Evolutionary conservation across 2,797 vertebrate species (phyloP).

Genomic region (Loris lydekkerianus): DNA sequence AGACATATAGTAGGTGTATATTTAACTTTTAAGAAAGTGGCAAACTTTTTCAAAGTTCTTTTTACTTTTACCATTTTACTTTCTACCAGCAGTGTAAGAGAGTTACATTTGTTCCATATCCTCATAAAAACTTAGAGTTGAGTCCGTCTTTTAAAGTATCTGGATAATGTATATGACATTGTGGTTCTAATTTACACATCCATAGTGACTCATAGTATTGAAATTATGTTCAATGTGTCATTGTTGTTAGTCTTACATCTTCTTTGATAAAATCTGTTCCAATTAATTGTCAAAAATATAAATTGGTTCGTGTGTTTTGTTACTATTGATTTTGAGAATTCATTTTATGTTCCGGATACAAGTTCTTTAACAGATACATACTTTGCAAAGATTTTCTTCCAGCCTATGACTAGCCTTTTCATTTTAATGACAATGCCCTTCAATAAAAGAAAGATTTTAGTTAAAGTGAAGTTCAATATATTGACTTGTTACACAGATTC

Average conservation of each 20-base stretch:
- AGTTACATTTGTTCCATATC: not conserved
- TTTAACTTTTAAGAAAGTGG: constrained; percentile 26
- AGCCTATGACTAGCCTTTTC: not conserved
- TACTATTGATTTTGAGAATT: not conserved
- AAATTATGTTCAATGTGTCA: not conserved
- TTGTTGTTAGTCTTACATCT: not conserved
- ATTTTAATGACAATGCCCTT: not conserved
- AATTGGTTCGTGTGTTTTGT: not conserved
- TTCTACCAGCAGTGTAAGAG: not conserved
- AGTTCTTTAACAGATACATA: not conserved
- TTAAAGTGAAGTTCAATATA: not conserved
- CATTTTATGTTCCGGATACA: not conserved
- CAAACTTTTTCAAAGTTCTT: constrained; percentile 18
- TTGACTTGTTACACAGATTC: not conserved
- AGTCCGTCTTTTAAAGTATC: not conserved
- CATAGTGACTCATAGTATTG: not conserved
- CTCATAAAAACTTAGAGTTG: not conserved
- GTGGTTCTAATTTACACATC: not conserved
- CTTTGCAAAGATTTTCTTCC: not conserved
- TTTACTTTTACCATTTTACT: constrained; percentile 1
- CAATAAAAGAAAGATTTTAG: not conserved
- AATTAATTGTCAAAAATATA: not conserved
- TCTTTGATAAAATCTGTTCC: not conserved
- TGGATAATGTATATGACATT: not conserved
- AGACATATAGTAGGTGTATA: not conserved